Base-by-base conservation (phyloP, 2,888 invertebrate genomes). In the Netelia fuscicornis region DNA sequence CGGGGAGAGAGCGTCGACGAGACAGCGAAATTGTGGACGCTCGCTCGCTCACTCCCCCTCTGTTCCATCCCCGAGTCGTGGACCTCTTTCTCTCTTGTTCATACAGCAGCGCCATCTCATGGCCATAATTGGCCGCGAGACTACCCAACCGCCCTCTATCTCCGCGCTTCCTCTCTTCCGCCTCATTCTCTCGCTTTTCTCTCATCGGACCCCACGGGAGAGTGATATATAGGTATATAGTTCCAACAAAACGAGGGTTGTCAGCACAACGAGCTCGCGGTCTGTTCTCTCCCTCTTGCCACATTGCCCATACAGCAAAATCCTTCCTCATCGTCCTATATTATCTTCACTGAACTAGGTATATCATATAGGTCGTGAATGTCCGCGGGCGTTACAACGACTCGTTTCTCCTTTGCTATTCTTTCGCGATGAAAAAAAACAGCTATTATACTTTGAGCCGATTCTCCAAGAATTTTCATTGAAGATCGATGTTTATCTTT, bases 1-100 rank as follows among this genome's bases (percentile, higher is more conserved):
- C 83, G 86, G 87, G 87, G 89, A 90, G 37, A 37, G 37, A 90
- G 88, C 84, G 87, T 79, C 87, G 72, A 85, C 72, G 70, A 65
- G 58, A 78, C 37, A 37, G 58, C 56, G 75, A 42, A 79, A 75
- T 79, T 74, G 74, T 77, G 67, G 64, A 71, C 60, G 64, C 44
- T 56, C 20, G 30, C 17, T 56, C 78, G 42, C 20, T 20, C 20
- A 20, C 48, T 58, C 60, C 60, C 23, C 30, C 65, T 80, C 52
- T n/a, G 74, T 62, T 62, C 44, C 58, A 44, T 62, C 56, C n/a
- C 52, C 52, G 25, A 37, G 58, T 25, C 60, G 20, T 9, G 20
- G 54, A 20, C 20, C 54, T 52, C 68, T 44, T 17, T 10, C 60
- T 54, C 65, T 20, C 17, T 48, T 17, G 60, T 23, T 62, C 65